Evolutionary conservation across 2,113 vertebrate genomes (phyloP).

Genomic region (Hippocampus mohnikei): DNA sequence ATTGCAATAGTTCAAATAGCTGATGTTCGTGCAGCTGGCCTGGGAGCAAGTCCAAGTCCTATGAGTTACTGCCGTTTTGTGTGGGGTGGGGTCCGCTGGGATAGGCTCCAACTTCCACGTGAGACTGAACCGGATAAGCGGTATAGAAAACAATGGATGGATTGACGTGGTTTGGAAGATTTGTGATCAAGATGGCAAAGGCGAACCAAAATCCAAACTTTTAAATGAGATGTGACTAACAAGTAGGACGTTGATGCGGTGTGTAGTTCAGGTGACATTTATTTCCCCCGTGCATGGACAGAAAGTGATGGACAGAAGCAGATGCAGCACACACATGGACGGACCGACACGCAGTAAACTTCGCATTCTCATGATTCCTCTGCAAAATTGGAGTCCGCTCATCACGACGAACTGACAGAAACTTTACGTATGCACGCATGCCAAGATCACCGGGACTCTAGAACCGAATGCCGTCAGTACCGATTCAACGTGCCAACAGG

Average conservation of each 20-base stretch:
- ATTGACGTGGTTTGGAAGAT: neutral
- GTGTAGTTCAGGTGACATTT: conserved; percentile 41
- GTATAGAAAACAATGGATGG: neutral
- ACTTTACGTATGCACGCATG: conserved; percentile 31
- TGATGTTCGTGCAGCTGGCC: neutral
- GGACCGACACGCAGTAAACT: conserved; percentile 16
- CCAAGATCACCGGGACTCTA: conserved; percentile 22
- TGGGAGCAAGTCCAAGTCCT: neutral
- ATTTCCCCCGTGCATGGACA: conserved; percentile 37
- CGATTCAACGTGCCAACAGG: conserved; percentile 46
- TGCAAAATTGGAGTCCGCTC: conserved; percentile 50
- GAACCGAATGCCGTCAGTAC: conserved; percentile 32
- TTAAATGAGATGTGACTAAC: neutral
- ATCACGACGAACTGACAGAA: conserved; percentile 34
- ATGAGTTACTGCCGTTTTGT: neutral
- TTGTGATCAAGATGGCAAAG: neutral
- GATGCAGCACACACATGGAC: conserved; percentile 35
- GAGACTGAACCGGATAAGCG: neutral
- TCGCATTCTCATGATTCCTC: conserved; percentile 54
- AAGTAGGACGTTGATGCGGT: neutral
- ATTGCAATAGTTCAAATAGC: neutral
- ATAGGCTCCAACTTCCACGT: neutral
- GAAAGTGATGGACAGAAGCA: conserved; percentile 53
- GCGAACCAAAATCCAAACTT: neutral
- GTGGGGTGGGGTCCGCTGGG: neutral